These are phyloP conservation scores for Potamarius usumacintae DNA, from an alignment of 2,113 vertebrate genomes.

Conservation along the genomic window DNA sequence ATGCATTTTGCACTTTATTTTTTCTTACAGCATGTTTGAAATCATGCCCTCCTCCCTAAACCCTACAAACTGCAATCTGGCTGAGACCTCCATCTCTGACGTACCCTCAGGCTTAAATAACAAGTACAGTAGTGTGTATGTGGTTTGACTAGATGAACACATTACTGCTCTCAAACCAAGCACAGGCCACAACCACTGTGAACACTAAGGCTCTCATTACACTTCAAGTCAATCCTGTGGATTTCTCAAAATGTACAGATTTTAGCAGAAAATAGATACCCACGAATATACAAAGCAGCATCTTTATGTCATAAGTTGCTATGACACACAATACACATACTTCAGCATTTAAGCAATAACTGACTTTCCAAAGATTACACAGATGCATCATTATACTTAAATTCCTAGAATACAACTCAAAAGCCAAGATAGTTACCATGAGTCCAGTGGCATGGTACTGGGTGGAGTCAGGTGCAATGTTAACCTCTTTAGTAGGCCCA, in stretches of 20 bases:
- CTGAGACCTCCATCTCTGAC: not conserved
- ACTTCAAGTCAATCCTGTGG: not conserved
- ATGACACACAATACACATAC: not conserved
- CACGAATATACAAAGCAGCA: not conserved
- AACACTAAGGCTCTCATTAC: conserved; percentile 19
- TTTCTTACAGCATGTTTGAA: not conserved
- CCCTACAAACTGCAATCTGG: conserved; percentile 11
- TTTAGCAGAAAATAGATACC: conserved; percentile 3
- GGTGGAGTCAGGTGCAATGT: conserved; percentile 84
- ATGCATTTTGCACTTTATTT: not conserved
- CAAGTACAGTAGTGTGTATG: conserved; percentile 9
- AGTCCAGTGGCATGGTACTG: conserved; percentile 84
- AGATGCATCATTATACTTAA: too few relatives aligned
- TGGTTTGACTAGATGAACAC: conserved; percentile 26
- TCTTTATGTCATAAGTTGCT: not conserved
- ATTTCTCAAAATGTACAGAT: not conserved
- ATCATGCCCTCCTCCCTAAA: not conserved
- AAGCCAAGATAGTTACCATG: conserved; percentile 77
- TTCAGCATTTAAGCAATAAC: not conserved
- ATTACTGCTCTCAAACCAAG: conserved; percentile 4
- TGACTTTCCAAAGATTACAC: not conserved
- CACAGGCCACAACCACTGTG: conserved; percentile 13
- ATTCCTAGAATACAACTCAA: not conserved
- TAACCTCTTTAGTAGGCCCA: conserved; percentile 90
- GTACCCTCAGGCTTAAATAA: conserved; percentile 30